Conservation (phyloP, 1,140 invertebrate genomes). For the Magallana gigas region DNA sequence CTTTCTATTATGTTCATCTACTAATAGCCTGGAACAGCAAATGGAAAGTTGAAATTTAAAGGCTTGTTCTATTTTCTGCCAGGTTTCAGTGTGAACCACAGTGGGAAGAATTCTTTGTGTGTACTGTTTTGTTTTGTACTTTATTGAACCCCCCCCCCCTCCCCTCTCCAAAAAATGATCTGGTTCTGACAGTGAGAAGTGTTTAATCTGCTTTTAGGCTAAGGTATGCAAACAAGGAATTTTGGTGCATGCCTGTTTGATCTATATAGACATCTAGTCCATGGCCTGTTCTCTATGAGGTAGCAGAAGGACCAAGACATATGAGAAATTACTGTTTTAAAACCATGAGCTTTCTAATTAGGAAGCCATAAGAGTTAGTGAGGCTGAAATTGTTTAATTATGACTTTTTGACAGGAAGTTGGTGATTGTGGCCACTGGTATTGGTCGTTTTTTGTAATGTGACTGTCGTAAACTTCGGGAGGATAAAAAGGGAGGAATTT, state of each 20-base stretch:
- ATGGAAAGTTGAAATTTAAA: not conserved
- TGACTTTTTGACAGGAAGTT: not conserved
- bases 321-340: not conserved
- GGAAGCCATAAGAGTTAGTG: not conserved
- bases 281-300: not conserved
- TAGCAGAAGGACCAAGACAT: not conserved
- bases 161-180: not conserved
- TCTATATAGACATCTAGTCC: not conserved
- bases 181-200: not conserved
- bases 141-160: not conserved
- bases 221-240: slow-evolving; percentile 17
- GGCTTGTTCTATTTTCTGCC: not conserved
- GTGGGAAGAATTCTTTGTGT: not conserved
- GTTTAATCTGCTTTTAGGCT: slow-evolving; percentile 16
- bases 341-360: not conserved
- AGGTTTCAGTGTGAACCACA: not conserved
- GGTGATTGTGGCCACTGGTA: not conserved
- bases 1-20: slow-evolving; percentile 2
- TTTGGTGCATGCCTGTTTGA: not conserved
- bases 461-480: not conserved
- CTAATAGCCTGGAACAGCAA: not conserved
- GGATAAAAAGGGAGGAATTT: no score
- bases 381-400: not conserved
- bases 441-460: not conserved
- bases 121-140: slow-evolving; percentile 18